phyloP scores from a whole-genome alignment of 2,888 invertebrate genomes.

The Dasypogon diadema region DNA sequence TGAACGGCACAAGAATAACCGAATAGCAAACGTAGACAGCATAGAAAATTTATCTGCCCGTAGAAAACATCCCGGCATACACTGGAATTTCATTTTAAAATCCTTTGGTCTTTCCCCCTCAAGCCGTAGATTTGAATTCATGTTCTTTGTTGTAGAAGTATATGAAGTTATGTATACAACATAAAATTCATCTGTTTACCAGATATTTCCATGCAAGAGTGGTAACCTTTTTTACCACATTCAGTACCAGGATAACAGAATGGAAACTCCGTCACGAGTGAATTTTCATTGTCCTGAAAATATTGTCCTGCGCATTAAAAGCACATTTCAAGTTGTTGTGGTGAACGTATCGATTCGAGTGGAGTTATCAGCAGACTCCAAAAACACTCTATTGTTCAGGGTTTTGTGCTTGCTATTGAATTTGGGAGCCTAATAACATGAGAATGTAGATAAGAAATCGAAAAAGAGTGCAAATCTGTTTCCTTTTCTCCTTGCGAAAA shows the following conservation, averaged over 20 bases:
- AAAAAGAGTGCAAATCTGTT: background rate
- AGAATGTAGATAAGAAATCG: slow-evolving; percentile 50
- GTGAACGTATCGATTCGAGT: background rate
- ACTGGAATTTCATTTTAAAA: no score
- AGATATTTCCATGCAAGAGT: slow-evolving; percentile 66
- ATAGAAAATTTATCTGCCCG: no score
- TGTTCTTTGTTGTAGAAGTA: background rate
- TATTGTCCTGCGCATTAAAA: slow-evolving; percentile 44
- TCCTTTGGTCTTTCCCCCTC: no score
- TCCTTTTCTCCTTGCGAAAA: no score
- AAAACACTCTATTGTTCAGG: background rate
- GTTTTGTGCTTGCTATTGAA: background rate
- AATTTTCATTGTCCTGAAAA: no score
- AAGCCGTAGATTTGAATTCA: no score
- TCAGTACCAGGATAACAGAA: slow-evolving; percentile 61
- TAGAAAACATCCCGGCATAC: no score
- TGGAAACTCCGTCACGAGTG: background rate
- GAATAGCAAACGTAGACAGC: no score
- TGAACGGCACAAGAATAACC: no score
- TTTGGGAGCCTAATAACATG: slow-evolving; percentile 35
- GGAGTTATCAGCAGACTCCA: background rate
- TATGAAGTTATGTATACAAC: background rate
- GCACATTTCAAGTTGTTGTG: background rate
- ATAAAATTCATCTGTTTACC: background rate
- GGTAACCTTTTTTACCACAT: slow-evolving; percentile 67